A percentile compares a stretch with the other conserved stretches of the same genome.
These are phyloP conservation scores for Sparus aurata DNA, from an alignment of 2,797 vertebrate species.

Conservation along the genomic window DNA sequence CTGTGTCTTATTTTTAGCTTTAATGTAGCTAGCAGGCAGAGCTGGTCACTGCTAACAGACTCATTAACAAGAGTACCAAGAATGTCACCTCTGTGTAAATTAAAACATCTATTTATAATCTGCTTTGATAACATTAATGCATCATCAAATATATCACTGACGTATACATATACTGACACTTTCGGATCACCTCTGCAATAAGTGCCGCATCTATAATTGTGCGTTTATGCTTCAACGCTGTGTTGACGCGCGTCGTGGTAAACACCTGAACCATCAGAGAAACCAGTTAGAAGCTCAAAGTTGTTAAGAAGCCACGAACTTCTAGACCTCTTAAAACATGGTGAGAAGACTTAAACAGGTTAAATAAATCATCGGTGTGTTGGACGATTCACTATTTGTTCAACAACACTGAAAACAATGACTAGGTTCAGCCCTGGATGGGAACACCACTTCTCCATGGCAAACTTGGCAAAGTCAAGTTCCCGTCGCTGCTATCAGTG, in stretches of 20 bases:
- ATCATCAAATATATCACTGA: background rate
- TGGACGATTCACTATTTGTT: conserved; percentile 2
- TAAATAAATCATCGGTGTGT: background rate
- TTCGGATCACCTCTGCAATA: too few species aligned
- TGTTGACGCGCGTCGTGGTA: background rate
- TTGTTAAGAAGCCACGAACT: background rate
- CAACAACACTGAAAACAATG: conserved; percentile 27
- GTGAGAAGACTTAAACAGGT: background rate
- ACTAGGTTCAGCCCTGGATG: background rate
- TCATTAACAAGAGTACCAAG: conserved; percentile 45
- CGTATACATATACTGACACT: too few species aligned
- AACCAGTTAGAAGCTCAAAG: background rate
- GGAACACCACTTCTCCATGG: conserved; percentile 37
- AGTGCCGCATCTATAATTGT: too few species aligned
- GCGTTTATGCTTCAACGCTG: background rate
- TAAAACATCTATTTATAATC: background rate
- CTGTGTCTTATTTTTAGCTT: conserved; percentile 67
- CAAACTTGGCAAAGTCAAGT: conserved; percentile 33
- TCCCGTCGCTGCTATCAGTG: conserved; percentile 54
- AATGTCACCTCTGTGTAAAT: conserved; percentile 32
- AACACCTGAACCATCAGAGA: background rate
- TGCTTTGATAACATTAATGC: background rate
- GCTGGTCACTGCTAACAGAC: conserved; percentile 40
- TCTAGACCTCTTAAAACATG: background rate
- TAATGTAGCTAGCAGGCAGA: conserved; percentile 55